phyloP scores from a whole-genome alignment of 1,140 invertebrate genomes.

The Calliopsis andreniformis region DNA sequence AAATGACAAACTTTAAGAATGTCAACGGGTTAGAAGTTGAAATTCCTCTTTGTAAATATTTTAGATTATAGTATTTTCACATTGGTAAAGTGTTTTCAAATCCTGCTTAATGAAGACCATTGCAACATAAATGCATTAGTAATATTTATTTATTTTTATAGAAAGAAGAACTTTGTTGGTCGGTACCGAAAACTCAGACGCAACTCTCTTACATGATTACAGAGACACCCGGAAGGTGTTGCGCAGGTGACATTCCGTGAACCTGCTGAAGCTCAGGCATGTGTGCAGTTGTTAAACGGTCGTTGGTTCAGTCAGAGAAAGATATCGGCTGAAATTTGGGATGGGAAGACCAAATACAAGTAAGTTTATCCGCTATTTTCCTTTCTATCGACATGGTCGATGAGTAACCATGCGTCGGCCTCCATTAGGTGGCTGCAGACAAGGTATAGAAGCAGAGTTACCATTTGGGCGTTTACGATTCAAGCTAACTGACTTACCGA shows the following conservation, averaged over 20 bases:
- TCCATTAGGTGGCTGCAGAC: neutral
- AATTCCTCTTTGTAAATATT: no score
- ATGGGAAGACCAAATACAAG: slow-evolving; percentile 97
- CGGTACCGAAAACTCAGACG: no score
- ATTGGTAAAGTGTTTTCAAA: no score
- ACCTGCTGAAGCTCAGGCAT: slow-evolving; percentile 94
- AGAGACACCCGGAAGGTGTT: slow-evolving; percentile 96
- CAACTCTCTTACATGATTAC: slow-evolving; percentile 13
- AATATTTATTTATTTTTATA: neutral
- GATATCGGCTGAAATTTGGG: slow-evolving; percentile 94
- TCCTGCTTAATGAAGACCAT: no score
- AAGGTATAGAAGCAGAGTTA: no score
- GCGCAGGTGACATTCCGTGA: slow-evolving; percentile 95
- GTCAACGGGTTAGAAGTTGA: no score
- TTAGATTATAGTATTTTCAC: no score
- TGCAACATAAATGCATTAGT: neutral
- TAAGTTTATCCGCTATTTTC: slow-evolving; percentile 72
- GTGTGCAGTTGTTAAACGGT: slow-evolving; percentile 93
- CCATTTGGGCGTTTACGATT: no score
- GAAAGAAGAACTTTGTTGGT: neutral
- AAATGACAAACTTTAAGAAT: no score
- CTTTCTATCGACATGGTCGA: slow-evolving; percentile 20
- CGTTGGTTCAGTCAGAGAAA: slow-evolving; percentile 94
- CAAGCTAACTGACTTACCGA: slow-evolving; percentile 24
- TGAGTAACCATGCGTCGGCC: neutral